Evolutionary conservation across 2,888 invertebrate species (phyloP), one percentile per base, ranked within the genome.

Genomic region (Allygus modestus): DNA sequence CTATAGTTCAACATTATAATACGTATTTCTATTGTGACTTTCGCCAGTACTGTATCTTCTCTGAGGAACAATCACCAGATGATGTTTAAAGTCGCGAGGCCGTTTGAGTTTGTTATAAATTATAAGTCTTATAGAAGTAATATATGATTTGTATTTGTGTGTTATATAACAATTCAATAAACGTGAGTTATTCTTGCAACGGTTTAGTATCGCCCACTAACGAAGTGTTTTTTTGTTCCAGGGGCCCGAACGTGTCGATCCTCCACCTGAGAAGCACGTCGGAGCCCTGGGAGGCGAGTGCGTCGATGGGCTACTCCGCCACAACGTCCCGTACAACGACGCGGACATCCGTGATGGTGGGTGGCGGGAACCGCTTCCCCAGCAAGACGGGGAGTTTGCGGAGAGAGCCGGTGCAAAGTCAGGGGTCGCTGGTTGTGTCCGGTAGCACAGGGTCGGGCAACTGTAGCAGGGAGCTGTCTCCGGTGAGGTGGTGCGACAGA

Each of bases 401-500:
- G 17, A 51, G 84, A 51, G 81, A 82, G 61, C 82, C 75, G 9
- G 77, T 58, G 61, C 61, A 82, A 15, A 77, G 15, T n/a, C 43
- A 73, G 20, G 77, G 83, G 23, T 77, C 77, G 26, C 46, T 77
- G 46, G 65, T 71, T 20, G 37, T 82, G 46, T 84, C 79, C 26
- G 69, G 81, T 20, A 51, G 71, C 9, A 37, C 75, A 12, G 81
- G 58, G 61, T 77, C 77, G 41, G 77, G 77, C 11, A 77, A 84
- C 23, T 90, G 92, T 0, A 90, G 91, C 86, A 89, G 93, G 5
- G 93, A 93, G 87, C 88, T 93, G 69, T 93, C 93, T 0, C 93
- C 93, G 2, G 93, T 93, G 12, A 89, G 92, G 85, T 92, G 93
- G 93, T 92, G 92, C 88, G 93, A 93, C 87, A 89, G 92, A 9